These are phyloP conservation scores for Glaucidium brasilianum DNA, from an alignment of 2,113 vertebrate genomes.

Conservation along the genomic window DNA sequence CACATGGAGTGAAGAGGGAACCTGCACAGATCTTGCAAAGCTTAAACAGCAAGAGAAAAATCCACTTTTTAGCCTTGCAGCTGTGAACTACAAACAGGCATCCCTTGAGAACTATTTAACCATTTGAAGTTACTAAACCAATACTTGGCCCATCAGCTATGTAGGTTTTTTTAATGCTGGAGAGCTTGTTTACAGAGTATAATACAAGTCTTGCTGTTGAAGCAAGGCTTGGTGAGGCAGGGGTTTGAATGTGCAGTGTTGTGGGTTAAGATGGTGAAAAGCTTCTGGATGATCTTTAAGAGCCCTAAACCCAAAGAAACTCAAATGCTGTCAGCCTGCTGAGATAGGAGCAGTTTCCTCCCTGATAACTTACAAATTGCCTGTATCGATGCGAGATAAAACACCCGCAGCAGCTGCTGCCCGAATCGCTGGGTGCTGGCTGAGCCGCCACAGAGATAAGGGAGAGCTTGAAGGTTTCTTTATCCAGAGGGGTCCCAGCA, in stretches of 20 bases:
- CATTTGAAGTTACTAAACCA: neutral
- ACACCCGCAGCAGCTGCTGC: neutral
- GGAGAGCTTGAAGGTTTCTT: neutral
- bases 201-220: neutral
- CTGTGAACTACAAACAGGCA: neutral
- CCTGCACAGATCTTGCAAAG: neutral
- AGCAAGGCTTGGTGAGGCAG: neutral
- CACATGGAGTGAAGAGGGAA: neutral
- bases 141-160: rapidly evolving
- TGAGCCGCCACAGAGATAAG: neutral
- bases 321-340: rapidly evolving
- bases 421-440: neutral
- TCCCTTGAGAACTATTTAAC: neutral
- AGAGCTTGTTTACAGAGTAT: neutral
- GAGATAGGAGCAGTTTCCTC: neutral
- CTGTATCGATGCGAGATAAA: neutral
- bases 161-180: neutral
- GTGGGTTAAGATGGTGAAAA: neutral
- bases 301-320: neutral
- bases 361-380: neutral
- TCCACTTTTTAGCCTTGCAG: neutral
- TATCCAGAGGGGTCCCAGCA: neutral
- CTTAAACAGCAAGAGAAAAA: neutral
- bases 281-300: neutral
- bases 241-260: neutral